Conservation (phyloP, 2,888 invertebrate species). For the Lithophane leautieri region DNA sequence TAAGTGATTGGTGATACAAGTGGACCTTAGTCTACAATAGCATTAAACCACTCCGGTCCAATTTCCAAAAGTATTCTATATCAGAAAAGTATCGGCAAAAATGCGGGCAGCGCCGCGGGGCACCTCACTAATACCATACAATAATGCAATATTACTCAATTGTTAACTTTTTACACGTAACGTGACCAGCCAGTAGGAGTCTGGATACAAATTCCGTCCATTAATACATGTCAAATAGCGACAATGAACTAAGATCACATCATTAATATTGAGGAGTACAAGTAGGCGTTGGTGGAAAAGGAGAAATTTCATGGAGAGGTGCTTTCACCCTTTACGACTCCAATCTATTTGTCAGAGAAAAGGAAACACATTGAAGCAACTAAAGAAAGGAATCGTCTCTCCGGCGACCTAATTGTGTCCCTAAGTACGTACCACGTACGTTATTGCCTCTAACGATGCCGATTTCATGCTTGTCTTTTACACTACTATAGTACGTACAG, state of each 20-base stretch:
- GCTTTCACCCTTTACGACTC: slow-evolving; percentile 88
- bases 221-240: slow-evolving; percentile 87
- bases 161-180: slow-evolving; percentile 67
- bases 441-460: slow-evolving; percentile 67
- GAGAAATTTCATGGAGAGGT: slow-evolving; percentile 85
- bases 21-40: slow-evolving; percentile 13
- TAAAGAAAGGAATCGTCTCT: slow-evolving; percentile 71
- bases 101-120: slow-evolving; percentile 63
- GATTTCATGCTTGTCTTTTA: slow-evolving; percentile 78
- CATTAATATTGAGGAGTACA: slow-evolving; percentile 89
- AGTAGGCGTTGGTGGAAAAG: slow-evolving; percentile 85
- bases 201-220: slow-evolving; percentile 85
- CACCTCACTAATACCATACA: slow-evolving; percentile 50
- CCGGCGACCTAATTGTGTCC: slow-evolving; percentile 67
- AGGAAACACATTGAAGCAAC: slow-evolving; percentile 74
- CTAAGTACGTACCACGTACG: slow-evolving; percentile 62
- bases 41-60: slow-evolving; percentile 1
- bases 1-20: background rate
- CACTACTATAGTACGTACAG: slow-evolving; percentile 31
- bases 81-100: slow-evolving; percentile 49
- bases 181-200: slow-evolving; percentile 77
- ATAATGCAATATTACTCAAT: slow-evolving; percentile 67
- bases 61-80: slow-evolving; percentile 29
- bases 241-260: slow-evolving; percentile 89
- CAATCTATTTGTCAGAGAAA: slow-evolving; percentile 83